phyloP scores from a whole-genome alignment of 2,113 vertebrate species.

The Nothobranchius furzeri region DNA sequence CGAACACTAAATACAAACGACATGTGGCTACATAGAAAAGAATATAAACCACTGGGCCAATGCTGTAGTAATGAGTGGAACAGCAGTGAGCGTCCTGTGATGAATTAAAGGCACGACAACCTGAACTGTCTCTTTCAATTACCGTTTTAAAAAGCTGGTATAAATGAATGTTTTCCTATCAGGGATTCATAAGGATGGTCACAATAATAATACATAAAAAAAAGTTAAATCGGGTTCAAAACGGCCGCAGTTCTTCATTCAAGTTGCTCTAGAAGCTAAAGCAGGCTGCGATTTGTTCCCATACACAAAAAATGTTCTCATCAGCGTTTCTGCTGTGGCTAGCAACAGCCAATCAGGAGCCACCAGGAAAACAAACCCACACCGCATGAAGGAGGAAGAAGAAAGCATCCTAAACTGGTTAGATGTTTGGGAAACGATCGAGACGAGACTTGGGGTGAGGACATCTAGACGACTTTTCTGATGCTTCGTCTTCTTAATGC shows the following conservation, averaged over 20 bases:
- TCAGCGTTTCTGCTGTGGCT: not conserved
- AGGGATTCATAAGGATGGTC: not conserved
- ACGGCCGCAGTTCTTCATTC: constrained; percentile 1
- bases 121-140: not conserved
- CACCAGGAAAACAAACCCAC: constrained; percentile 4
- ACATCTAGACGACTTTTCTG: constrained; percentile 32
- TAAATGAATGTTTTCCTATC: not conserved
- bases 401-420: not conserved
- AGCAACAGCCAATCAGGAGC: constrained; percentile 1
- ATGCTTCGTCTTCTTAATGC: constrained; percentile 40
- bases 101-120: constrained; percentile 36
- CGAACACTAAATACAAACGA: not conserved
- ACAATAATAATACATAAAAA: not conserved
- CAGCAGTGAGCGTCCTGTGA: constrained; percentile 9
- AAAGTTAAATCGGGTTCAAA: not conserved
- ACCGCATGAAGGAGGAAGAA: not conserved
- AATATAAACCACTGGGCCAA: too few relatives aligned
- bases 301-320: not conserved
- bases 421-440: constrained; percentile 24
- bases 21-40: too few relatives aligned
- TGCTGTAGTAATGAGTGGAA: not conserved
- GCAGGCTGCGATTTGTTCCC: not conserved
- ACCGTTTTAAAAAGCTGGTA: constrained; percentile 2
- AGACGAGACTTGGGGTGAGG: constrained; percentile 21
- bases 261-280: not conserved